Conservation (phyloP, 2,113 vertebrate species). For the Epinephelus fuscoguttatus region DNA sequence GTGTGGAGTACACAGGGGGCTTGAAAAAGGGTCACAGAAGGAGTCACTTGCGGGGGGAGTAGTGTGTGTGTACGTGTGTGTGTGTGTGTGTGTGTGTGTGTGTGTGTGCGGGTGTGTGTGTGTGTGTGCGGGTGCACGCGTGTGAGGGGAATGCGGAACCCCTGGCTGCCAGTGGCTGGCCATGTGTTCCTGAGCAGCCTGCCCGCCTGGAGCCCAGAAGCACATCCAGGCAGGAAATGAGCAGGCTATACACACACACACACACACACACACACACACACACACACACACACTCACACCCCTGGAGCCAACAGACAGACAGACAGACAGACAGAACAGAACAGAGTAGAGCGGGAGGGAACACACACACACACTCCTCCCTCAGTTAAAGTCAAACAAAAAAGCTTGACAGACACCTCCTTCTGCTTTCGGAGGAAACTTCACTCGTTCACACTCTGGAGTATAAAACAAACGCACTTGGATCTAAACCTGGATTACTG, state of each 20-base stretch:
- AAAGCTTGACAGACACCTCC: constrained; percentile 42
- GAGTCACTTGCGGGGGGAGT: constrained; percentile 24
- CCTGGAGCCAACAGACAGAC: constrained; percentile 50
- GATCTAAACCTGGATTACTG: constrained; percentile 55
- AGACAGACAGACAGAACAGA: constrained; percentile 50
- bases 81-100: constrained; percentile 6
- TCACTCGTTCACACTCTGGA: constrained; percentile 29
- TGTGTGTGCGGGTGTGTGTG: constrained; percentile 32
- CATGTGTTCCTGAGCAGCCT: constrained; percentile 75
- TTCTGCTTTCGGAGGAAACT: constrained; percentile 60
- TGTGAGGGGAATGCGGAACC: constrained; percentile 73
- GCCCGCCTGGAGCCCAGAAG: constrained; percentile 60
- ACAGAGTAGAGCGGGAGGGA: constrained; percentile 55
- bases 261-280: constrained; percentile 27
- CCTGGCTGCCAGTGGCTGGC: constrained; percentile 67
- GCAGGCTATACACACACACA: constrained; percentile 40
- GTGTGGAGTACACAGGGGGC: constrained; percentile 7
- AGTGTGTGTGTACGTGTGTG: not conserved
- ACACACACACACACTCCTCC: constrained; percentile 55
- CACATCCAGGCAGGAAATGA: constrained; percentile 80
- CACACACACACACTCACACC: constrained; percentile 21
- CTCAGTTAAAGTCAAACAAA: constrained; percentile 52
- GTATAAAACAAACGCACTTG: constrained; percentile 22
- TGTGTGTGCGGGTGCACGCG: not conserved
- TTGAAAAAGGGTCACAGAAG: constrained; percentile 50